Conservation (phyloP, 2,113 vertebrate genomes). For the Rhombomys opimus region DNA sequence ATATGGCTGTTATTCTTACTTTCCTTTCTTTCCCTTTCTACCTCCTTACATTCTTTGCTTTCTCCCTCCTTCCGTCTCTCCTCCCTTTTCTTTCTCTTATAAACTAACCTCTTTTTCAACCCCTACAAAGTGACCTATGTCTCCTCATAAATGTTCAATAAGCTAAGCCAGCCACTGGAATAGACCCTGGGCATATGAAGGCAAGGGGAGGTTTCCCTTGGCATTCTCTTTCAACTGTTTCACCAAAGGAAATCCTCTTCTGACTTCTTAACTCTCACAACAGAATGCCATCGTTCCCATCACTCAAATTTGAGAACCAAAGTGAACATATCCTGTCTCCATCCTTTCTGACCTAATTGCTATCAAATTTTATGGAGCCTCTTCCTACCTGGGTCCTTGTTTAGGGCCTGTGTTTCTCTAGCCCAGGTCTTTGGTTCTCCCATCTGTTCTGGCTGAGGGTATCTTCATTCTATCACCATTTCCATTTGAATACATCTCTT, state of each 20-base stretch:
- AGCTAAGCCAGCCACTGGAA: background rate
- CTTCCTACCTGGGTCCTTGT: background rate
- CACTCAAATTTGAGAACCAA: background rate
- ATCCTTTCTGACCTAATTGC: background rate
- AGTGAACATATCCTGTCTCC: background rate
- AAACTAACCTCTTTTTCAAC: background rate
- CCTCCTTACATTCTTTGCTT: too few species aligned
- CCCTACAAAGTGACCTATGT: background rate
- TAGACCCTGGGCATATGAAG: background rate
- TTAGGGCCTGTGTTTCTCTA: background rate
- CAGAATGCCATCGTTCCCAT: background rate
- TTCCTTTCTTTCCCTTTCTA: background rate
- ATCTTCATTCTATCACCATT: background rate
- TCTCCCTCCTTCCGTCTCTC: too few species aligned
- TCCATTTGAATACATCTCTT: background rate
- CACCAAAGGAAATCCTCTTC: too few species aligned
- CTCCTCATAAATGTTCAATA: background rate
- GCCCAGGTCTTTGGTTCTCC: background rate
- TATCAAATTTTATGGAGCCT: background rate
- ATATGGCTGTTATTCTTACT: background rate
- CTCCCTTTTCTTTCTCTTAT: background rate
- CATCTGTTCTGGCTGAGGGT: background rate
- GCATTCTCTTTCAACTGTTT: background rate
- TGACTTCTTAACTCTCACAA: too few species aligned
- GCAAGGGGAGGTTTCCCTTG: background rate